Base-by-base conservation (phyloP, 2,797 vertebrate species). In the Vireo griseus region DNA sequence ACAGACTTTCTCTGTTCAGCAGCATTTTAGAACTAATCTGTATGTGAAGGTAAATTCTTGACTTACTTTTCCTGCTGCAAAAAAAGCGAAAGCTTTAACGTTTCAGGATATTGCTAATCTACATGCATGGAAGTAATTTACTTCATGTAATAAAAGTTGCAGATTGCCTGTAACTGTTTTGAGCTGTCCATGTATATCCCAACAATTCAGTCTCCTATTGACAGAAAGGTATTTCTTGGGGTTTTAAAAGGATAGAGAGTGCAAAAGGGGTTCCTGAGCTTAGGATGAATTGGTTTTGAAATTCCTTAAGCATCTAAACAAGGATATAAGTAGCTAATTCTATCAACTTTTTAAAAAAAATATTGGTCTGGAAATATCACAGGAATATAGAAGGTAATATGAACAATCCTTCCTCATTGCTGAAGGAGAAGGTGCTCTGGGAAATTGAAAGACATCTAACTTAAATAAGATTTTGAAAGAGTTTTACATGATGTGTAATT, bases 381-480 rank as follows among this genome's bases (percentile, higher is more conserved):
- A 73, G 78, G 39, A 83, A 42, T 54, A 25, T 16, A 72, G 61
- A 91, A 68, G 26, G 68, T 79, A 65, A 78, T 42, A 28, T 40
- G 75, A 72, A 14, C 5, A 48, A 57, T 93, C 42, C 21, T 80
- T 91, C 87, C 72, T 86, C 65, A 33, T 76, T 31, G 28, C 5
- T 16, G 51, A 85, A 71, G 75, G 40, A 78, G 33, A 87, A 83
- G 67, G 68, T 86, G 86, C 81, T 91, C 59, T 66, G 40, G 73
- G 62, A 96, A 92, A 91, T 86, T 62, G 89, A 77, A 95, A 91
- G 86, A 94, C 84, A 74, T 75, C 74, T 92, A 89, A 92, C 79
- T 95, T 90, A 95, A 93, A 96, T 91, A 93, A 94, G 87, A 79
- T 93, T 93, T 91, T 94, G 72, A 86, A 89, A 88, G 85, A 94